A percentile compares a stretch with the other conserved stretches of the same genome.
These are phyloP conservation scores for Drosophila pseudotalamancana DNA, from an alignment of 2,888 invertebrate genomes.

Conservation along the genomic window DNA sequence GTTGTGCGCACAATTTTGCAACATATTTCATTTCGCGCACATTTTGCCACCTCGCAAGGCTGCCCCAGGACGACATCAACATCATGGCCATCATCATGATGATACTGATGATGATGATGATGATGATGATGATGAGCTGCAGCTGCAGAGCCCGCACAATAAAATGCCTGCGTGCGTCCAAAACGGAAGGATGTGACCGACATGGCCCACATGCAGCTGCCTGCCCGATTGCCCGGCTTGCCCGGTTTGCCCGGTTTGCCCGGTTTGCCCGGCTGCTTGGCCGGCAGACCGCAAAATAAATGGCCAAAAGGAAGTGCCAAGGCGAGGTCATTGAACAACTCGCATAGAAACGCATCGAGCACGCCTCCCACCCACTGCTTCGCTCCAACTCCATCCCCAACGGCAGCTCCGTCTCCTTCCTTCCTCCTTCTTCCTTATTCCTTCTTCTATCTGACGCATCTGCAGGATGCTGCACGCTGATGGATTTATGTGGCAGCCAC, in stretches of 20 bases:
- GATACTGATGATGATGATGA: no score
- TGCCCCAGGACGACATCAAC: conserved; percentile 12
- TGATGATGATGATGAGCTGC: background rate
- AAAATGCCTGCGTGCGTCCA: conserved; percentile 33
- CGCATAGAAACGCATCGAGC: conserved; percentile 4
- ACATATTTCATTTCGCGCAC: conserved; percentile 35
- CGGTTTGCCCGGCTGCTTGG: no score
- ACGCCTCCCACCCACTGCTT: no score
- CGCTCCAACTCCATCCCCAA: no score
- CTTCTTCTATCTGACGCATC: no score
- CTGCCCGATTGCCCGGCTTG: no score
- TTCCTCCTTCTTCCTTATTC: no score
- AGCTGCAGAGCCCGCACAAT: conserved; percentile 22
- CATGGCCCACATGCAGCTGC: conserved; percentile 46
- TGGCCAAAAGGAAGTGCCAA: conserved; percentile 62
- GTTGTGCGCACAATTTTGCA: conserved; percentile 36
- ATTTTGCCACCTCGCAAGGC: conserved; percentile 13
- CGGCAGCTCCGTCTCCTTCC: no score
- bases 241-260: no score
- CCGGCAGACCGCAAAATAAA: conserved; percentile 59
- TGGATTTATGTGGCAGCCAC: conserved; percentile 16
- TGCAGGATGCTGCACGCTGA: background rate
- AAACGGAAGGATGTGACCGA: conserved; percentile 53
- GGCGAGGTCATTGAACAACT: conserved; percentile 34
- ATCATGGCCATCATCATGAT: background rate